Percentiles rank a stretch among this genome's conserved stretches.
Evolutionary conservation across 2,797 vertebrate genomes (phyloP).

Genomic region (Mormyrops attenuatus): DNA sequence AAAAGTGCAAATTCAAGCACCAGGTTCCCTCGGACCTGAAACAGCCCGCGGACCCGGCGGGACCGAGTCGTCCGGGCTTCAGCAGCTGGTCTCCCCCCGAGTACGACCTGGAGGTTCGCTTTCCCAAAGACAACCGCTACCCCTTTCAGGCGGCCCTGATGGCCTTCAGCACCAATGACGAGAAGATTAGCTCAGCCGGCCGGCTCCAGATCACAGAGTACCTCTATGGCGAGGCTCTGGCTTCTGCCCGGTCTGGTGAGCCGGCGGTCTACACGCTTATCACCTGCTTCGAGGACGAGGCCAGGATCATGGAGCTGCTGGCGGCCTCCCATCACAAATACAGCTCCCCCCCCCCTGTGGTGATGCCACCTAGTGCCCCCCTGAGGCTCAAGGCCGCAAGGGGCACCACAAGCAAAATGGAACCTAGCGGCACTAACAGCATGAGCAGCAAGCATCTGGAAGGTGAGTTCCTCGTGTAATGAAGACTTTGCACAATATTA

Average conservation of each 20-base stretch:
- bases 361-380: slow-evolving; percentile 25
- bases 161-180: slow-evolving; percentile 85
- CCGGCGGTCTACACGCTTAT: slow-evolving; percentile 84
- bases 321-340: slow-evolving; percentile 76
- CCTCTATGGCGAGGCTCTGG: slow-evolving; percentile 77
- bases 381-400: slow-evolving; percentile 51
- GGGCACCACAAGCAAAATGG: slow-evolving; percentile 35
- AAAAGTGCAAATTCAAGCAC: slow-evolving; percentile 83
- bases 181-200: slow-evolving; percentile 71
- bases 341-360: slow-evolving; percentile 65
- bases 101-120: slow-evolving; percentile 88
- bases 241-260: slow-evolving; percentile 69
- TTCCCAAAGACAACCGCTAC: slow-evolving; percentile 81
- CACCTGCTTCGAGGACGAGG: slow-evolving; percentile 79
- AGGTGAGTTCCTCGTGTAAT: not conserved
- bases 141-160: slow-evolving; percentile 85
- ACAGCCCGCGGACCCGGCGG: slow-evolving; percentile 29
- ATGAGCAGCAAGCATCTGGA: slow-evolving; percentile 2
- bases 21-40: slow-evolving; percentile 56
- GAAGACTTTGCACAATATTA: not conserved
- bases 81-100: slow-evolving; percentile 58
- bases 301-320: slow-evolving; percentile 67
- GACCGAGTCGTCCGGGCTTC: slow-evolving; percentile 66
- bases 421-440: slow-evolving; percentile 31
- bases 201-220: slow-evolving; percentile 79